Conservation (phyloP, 2,113 vertebrate genomes). For the Neolamprologus modestus region DNA sequence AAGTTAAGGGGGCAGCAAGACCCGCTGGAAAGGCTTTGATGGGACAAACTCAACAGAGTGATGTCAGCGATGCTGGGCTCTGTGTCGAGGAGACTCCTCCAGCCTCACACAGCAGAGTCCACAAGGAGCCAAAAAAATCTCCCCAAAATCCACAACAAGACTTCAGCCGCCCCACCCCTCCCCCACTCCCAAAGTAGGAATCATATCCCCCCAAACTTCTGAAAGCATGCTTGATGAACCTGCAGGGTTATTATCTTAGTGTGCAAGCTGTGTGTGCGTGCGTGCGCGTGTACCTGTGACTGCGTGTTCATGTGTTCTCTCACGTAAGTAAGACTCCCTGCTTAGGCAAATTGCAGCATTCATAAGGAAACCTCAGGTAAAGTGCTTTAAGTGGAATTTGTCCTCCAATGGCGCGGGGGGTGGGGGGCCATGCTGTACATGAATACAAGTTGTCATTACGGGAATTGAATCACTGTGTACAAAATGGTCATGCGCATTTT, state of each 20-base stretch:
- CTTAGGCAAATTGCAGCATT: constrained; percentile 80
- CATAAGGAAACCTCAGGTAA: constrained; percentile 93
- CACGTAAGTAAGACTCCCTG: constrained; percentile 76
- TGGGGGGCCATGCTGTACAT: constrained; percentile 77
- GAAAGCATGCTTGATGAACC: constrained; percentile 59
- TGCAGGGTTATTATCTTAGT: constrained; percentile 42
- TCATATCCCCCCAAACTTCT: constrained; percentile 49
- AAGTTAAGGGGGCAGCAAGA: not conserved
- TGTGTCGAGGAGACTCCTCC: not conserved
- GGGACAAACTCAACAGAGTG: not conserved
- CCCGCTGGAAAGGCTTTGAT: not conserved
- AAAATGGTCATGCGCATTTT: constrained; percentile 83
- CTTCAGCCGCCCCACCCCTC: not conserved
- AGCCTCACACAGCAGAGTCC: not conserved
- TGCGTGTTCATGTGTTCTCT: not conserved
- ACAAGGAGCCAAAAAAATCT: not conserved
- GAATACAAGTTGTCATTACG: constrained; percentile 48
- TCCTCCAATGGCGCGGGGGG: constrained; percentile 60
- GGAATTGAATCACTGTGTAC: constrained; percentile 84
- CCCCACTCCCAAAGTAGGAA: constrained; percentile 21
- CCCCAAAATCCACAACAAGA: not conserved
- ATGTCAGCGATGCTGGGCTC: constrained; percentile 10
- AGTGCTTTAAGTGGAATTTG: constrained; percentile 81
- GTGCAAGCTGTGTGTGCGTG: constrained; percentile 26
- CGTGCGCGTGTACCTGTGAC: not conserved